Conservation (phyloP, 2,888 invertebrate species). For the Mactromeris polynyma region DNA sequence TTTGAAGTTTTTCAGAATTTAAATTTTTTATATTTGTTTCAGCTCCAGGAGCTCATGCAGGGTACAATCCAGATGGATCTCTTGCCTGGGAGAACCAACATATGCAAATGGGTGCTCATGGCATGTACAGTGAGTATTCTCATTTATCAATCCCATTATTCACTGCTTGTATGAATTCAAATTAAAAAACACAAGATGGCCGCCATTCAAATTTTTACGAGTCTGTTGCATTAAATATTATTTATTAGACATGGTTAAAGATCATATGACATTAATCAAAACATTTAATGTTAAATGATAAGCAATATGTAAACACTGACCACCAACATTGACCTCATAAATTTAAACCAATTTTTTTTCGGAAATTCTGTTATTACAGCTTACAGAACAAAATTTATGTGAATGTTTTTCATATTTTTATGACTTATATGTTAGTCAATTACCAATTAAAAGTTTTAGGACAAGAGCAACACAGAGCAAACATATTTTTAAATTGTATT, state of each 20-base stretch:
- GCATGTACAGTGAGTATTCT: conserved; percentile 72
- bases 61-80: conserved; percentile 98
- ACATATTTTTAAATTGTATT: not conserved
- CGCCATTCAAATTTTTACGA: not conserved
- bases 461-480: not conserved
- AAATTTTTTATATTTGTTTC: conserved; percentile 41
- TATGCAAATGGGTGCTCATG: conserved; percentile 86
- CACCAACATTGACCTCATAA: not conserved
- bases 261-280: not conserved
- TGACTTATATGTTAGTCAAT: not conserved
- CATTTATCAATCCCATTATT: conserved; percentile 26
- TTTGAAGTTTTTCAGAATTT: no score
- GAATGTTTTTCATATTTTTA: not conserved
- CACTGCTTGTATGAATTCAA: not conserved
- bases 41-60: conserved; percentile 83
- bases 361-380: not conserved
- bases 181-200: not conserved
- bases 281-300: not conserved
- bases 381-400: not conserved
- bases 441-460: not conserved
- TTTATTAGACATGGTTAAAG: no score
- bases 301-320: not conserved
- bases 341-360: not conserved
- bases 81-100: conserved; percentile 98
- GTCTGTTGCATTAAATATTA: no score